Evolutionary conservation across 2,888 invertebrate species (phyloP).

Genomic region (Amaurobius ferox): DNA sequence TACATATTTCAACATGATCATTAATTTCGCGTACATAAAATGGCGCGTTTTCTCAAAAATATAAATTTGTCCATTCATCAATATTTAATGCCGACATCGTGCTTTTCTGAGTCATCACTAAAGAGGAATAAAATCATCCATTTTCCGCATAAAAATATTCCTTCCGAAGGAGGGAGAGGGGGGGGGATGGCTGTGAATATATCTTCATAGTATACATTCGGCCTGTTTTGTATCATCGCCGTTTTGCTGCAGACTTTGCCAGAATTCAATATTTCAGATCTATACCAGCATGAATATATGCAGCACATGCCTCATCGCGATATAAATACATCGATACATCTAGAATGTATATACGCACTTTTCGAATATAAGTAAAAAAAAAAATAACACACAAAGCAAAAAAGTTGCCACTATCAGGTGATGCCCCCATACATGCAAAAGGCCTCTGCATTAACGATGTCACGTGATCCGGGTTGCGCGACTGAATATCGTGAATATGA

Average conservation of each 20-base stretch:
- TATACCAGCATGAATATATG: constrained; percentile 59
- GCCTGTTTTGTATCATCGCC: constrained; percentile 11
- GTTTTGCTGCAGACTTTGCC: too few relatives aligned
- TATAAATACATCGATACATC: constrained; percentile 30
- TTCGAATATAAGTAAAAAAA: constrained; percentile 13
- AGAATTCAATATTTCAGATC: constrained; percentile 25
- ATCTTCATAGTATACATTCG: constrained; percentile 16
- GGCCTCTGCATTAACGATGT: constrained; percentile 54
- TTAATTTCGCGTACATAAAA: too few relatives aligned
- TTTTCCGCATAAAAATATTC: background rate
- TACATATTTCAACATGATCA: too few relatives aligned
- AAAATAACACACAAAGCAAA: constrained; percentile 25
- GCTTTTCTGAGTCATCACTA: background rate
- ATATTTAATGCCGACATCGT: too few relatives aligned
- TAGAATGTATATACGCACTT: background rate
- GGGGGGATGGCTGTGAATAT: background rate
- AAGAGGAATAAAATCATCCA: background rate
- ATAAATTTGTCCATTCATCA: too few relatives aligned
- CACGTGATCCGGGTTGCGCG: constrained; percentile 29
- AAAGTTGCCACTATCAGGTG: constrained; percentile 35
- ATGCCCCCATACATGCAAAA: constrained; percentile 66
- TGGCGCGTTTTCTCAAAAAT: too few relatives aligned
- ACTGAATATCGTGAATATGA: constrained; percentile 73
- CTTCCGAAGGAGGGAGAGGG: background rate
- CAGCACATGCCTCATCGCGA: constrained; percentile 23